phyloP scores from a whole-genome alignment of 1,140 invertebrate species.

The Helicoverpa armigera region DNA sequence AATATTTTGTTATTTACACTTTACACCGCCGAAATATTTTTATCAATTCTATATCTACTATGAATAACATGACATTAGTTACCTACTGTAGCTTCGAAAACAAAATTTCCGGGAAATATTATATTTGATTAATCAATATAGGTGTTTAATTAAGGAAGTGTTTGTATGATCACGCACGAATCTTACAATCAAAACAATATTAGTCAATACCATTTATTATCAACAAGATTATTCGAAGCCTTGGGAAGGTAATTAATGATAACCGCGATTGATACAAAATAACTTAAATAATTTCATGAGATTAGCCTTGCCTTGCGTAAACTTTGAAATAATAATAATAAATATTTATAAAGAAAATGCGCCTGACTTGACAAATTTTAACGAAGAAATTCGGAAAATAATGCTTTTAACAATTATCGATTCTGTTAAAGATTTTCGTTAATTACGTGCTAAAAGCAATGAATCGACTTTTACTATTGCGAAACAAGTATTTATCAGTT shows the following conservation, averaged over 20 bases:
- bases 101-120: slow-evolving; percentile 13
- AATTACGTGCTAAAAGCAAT: slow-evolving; percentile 44
- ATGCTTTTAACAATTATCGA: slow-evolving; percentile 1
- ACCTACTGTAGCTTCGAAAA: background rate
- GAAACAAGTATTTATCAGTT: slow-evolving; percentile 57
- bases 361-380: background rate
- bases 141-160: slow-evolving; percentile 44
- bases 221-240: slow-evolving; percentile 46
- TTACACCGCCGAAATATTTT: background rate
- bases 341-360: background rate
- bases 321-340: background rate
- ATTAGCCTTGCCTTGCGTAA: background rate
- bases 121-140: slow-evolving; percentile 7
- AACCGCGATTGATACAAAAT: slow-evolving; percentile 49
- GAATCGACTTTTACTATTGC: slow-evolving; percentile 58
- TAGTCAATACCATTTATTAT: slow-evolving; percentile 53
- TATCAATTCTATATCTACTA: slow-evolving; percentile 17
- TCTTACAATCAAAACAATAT: slow-evolving; percentile 51
- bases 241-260: slow-evolving; percentile 55
- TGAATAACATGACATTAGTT: slow-evolving; percentile 2
- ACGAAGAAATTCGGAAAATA: background rate
- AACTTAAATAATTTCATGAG: slow-evolving; percentile 30
- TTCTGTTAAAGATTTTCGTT: slow-evolving; percentile 13
- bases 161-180: slow-evolving; percentile 33
- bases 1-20: background rate